Base-by-base conservation (phyloP, 1,140 invertebrate species). In the Drosophila saltans region DNA sequence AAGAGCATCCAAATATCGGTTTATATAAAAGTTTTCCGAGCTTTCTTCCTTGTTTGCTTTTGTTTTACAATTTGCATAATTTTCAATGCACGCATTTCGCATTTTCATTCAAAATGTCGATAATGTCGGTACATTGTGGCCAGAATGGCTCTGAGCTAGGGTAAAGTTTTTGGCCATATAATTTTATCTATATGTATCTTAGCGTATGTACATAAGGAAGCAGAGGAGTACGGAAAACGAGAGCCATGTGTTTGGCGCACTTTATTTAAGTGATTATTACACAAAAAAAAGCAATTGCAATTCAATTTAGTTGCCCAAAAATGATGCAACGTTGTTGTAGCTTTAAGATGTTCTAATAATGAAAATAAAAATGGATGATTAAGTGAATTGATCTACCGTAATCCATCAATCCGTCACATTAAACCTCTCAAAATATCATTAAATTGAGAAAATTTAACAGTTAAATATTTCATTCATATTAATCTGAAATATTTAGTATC, bases 51-150 rank as follows among this genome's bases (percentile, higher is more conserved):
- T 30, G 45, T 64, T 66, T 68, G 39, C 39, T 48, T 30, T 75
- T 76, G 48, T 69, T 39, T 63, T 76, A 33, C 69, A 69, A 82
- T 88, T 86, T 86, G 83, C 82, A 85, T 85, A 85, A 85, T 85
- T 79, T 86, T 86, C 79, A 86, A 86, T 81, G 82, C 72, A 70
- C 65, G 67, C 74, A 80, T 36, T 36, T 36, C 33, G 33, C 33
- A 84, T 74, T 78, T 80, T 74, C 66, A 79, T 70, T 72, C 58
- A 69, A 60, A 75, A 56, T 45, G 33, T 52, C 45, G n/a, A 52
- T 40, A 41, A 40, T 57, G 26, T 11, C 28, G 52, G 45, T 26
- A 52, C 45, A 52, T 40, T 26, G 7, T 30, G 55, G 55, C 9
- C 48, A 10, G 10, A 21, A 66, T n/a, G 55, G 40, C 55, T 2